Evolutionary conservation across 2,797 vertebrate species (phyloP), one percentile per base, ranked within the genome.

Genomic region (Chrosomus eos): DNA sequence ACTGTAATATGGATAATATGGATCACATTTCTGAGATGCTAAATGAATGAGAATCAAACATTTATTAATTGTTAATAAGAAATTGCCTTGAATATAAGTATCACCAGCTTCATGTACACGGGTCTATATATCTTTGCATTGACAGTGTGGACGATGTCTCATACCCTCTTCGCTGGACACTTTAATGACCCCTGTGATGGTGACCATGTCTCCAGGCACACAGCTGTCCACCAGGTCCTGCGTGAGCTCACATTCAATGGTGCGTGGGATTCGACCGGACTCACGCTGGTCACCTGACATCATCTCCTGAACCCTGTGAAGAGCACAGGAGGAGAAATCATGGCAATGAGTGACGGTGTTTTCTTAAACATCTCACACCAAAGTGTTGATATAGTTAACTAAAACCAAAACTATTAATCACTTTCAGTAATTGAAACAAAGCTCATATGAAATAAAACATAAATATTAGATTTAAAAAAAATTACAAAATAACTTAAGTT

Each of bases 171-270:
- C 97, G 81, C 93, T 98, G 4, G 95, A 94, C 33, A 99, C 98
- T 93, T 98, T 95, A 45, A 99, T 97, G 43, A 96, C 93, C 19
- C 98, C 98, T 0, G 96, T 96, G 74, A 99, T 85, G 0, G 97
- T 98, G 45, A 99, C 96, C 0, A 95, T 95, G 91, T 99, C 98
- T 87, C 98, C 98, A 0, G 98, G 98, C 19, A 99, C 97, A 83
- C 97, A 97, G 92, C 97, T 98, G 93, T 99, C 98, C 85, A 98
- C 98, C 7, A 99, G 96, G 85, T 99, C 98, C 3, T 98, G 95
- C 79, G 95, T 93, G 88, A 99, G 95, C 75, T 99, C 97, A 91
- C 97, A 99, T 88, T 99, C 98, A 0, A 99, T 96, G 0, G 97
- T 98, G 74, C 98, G 96, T 0, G 98, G 98, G 89, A 99, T 99